phyloP scores from a whole-genome alignment of 2,888 invertebrate genomes.

The Molorchus minor region DNA sequence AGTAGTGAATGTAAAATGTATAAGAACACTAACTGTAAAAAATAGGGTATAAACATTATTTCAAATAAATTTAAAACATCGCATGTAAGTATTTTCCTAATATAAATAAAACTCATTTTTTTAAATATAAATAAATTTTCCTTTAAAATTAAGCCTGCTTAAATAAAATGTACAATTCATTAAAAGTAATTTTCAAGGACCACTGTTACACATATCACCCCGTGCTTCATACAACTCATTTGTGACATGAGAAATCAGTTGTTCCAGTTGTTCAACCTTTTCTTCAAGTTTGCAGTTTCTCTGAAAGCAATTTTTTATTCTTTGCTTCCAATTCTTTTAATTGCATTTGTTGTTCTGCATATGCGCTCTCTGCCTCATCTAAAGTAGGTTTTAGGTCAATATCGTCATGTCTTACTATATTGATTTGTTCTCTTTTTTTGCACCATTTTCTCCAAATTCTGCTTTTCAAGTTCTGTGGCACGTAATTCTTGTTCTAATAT shows the following conservation, averaged over 20 bases:
- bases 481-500: background rate
- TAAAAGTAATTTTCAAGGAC: too few relatives aligned
- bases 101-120: too few relatives aligned
- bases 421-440: conserved; percentile 8
- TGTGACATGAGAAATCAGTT: background rate
- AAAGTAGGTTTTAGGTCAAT: background rate
- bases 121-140: too few relatives aligned
- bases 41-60: too few relatives aligned
- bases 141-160: too few relatives aligned
- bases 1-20: too few relatives aligned
- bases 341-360: background rate
- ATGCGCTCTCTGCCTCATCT: background rate
- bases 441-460: background rate
- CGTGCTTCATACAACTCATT: background rate
- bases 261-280: conserved; percentile 1
- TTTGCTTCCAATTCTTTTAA: background rate
- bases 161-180: too few relatives aligned
- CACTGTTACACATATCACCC: background rate
- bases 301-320: conserved; percentile 5
- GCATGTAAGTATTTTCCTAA: too few relatives aligned
- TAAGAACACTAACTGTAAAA: too few relatives aligned
- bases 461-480: background rate
- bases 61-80: too few relatives aligned
- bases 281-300: background rate
- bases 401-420: background rate